phyloP scores from a whole-genome alignment of 2,113 vertebrate genomes.

The Calonectris borealis region DNA sequence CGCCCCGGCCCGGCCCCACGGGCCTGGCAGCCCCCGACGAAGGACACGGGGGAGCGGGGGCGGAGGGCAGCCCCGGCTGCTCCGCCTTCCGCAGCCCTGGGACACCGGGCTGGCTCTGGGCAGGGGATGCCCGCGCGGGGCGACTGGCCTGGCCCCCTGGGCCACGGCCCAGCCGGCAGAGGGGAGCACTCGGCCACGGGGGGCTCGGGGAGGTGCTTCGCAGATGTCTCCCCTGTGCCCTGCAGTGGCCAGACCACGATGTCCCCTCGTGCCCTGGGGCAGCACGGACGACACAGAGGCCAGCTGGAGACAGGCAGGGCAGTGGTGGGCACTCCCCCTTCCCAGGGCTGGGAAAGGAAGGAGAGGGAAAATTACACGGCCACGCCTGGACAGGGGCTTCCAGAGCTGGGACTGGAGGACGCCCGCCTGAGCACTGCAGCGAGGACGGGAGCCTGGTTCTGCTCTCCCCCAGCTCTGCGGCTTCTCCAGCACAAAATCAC shows the following conservation, averaged over 20 bases:
- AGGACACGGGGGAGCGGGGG: too few species aligned
- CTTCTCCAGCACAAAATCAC: not conserved
- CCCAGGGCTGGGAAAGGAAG: not conserved
- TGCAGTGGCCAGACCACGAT: fast-evolving
- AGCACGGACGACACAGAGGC: not conserved
- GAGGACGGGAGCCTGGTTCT: not conserved
- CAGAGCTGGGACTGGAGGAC: too few species aligned
- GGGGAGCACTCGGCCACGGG: not conserved
- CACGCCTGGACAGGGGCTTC: not conserved
- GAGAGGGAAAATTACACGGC: not conserved
- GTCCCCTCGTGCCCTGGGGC: not conserved
- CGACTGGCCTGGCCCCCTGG: not conserved
- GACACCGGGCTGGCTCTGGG: too few species aligned
- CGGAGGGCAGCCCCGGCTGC: not conserved
- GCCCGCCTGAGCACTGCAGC: fast-evolving
- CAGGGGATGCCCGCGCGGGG: not conserved
- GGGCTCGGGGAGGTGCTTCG: too few species aligned
- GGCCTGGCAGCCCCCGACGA: too few species aligned
- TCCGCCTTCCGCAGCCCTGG: too few species aligned
- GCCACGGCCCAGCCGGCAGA: not conserved
- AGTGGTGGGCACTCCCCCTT: fast-evolving
- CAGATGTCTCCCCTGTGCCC: not conserved
- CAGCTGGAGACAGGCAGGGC: too few species aligned
- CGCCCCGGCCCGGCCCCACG: too few species aligned
- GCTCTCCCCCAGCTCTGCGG: not conserved